phyloP scores from a whole-genome alignment of 2,888 invertebrate species.

The Lysandra bellargus region DNA sequence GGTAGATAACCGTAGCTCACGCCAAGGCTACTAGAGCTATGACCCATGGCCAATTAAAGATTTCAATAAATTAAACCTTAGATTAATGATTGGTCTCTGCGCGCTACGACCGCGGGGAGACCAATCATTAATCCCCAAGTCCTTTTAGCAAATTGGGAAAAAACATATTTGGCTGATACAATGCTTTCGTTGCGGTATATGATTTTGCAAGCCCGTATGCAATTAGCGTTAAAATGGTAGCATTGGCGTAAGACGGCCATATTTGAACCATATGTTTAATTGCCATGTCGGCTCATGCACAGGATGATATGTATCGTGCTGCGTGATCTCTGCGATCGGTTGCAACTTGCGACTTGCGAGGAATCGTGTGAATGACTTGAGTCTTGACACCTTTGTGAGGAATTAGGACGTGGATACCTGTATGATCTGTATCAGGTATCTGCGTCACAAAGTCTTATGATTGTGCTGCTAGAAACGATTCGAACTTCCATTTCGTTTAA shows the following conservation, averaged over 20 bases:
- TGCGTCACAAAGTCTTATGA: background rate
- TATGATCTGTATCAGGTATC: background rate
- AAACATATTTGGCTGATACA: background rate
- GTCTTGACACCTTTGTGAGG: background rate
- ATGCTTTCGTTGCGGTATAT: background rate
- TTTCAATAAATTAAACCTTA: background rate
- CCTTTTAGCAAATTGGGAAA: background rate
- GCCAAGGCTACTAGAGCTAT: background rate
- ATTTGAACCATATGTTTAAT: constrained; percentile 38
- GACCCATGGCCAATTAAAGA: background rate
- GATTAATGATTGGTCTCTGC: too few species aligned
- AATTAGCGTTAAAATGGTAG: constrained; percentile 21
- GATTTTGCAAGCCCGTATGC: constrained; percentile 21
- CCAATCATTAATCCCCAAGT: background rate
- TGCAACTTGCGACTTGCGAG: background rate
- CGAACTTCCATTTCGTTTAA: background rate
- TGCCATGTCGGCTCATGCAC: constrained; percentile 34
- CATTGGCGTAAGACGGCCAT: constrained; percentile 29
- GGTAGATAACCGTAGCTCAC: background rate
- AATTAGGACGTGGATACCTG: background rate
- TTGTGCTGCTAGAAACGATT: background rate
- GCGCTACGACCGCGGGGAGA: too few species aligned
- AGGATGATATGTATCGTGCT: background rate
- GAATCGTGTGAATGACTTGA: background rate
- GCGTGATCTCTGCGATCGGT: background rate